These are phyloP conservation scores for Chironomus riparius DNA, from an alignment of 2,888 invertebrate species.

Conservation along the genomic window DNA sequence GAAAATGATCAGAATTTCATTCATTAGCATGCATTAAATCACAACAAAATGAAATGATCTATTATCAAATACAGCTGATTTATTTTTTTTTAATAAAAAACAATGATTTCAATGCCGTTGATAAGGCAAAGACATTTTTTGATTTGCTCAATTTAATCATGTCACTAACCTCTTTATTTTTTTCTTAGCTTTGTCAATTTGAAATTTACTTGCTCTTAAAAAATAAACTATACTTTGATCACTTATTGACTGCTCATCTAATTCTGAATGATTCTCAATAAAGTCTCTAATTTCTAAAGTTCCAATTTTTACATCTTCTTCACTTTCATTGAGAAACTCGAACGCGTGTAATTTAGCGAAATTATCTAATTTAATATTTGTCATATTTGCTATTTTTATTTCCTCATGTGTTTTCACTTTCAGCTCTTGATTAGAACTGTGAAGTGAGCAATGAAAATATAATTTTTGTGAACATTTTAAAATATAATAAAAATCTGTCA, in stretches of 20 bases:
- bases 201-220: constrained; percentile 52
- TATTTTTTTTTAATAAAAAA: too few relatives aligned
- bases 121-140: neutral
- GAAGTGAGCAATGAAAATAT: too few relatives aligned
- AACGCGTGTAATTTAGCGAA: neutral
- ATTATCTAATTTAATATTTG: neutral
- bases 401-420: neutral
- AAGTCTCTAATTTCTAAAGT: constrained; percentile 39
- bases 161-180: constrained; percentile 45
- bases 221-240: constrained; percentile 48
- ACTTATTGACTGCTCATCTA: constrained; percentile 42
- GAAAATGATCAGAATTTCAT: too few relatives aligned
- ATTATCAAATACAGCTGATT: neutral
- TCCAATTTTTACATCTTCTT: constrained; percentile 31
- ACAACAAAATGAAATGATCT: too few relatives aligned
- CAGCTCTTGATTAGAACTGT: too few relatives aligned
- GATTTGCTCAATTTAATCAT: neutral
- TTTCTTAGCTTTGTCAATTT: constrained; percentile 47
- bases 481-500: too few relatives aligned
- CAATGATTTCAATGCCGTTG: neutral
- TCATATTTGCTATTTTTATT: neutral
- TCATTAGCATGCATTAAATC: too few relatives aligned
- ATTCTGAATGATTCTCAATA: constrained; percentile 40
- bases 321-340: constrained; percentile 36
- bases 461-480: too few relatives aligned